phyloP scores from a whole-genome alignment of 2,888 invertebrate species.

The Sialis lutaria region DNA sequence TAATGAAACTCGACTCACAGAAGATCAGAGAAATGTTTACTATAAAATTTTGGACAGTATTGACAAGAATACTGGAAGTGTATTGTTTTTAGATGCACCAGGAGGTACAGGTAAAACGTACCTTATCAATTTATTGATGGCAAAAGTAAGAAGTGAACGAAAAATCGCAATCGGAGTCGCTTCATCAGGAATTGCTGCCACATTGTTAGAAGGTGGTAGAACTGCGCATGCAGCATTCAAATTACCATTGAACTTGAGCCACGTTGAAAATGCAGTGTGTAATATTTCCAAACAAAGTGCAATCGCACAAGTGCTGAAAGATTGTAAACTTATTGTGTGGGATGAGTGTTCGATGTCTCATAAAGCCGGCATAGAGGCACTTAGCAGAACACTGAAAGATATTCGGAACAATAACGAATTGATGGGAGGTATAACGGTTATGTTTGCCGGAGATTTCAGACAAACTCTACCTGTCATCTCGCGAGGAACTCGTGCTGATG shows the following conservation, averaged over 20 bases:
- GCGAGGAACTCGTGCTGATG: conserved; percentile 6
- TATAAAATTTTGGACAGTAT: conserved; percentile 3
- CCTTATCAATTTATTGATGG: conserved; percentile 14
- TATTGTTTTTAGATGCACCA: conserved; percentile 17
- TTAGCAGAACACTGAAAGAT: conserved; percentile 11
- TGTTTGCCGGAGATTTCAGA: conserved; percentile 14
- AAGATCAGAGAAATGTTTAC: conserved; percentile 9
- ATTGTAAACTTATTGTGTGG: conserved; percentile 12
- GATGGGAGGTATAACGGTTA: conserved; percentile 10
- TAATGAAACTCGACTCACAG: conserved; percentile 9
- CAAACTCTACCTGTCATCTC: conserved; percentile 11
- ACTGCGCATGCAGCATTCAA: conserved; percentile 15
- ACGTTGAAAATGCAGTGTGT: conserved; percentile 7
- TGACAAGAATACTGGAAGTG: conserved; percentile 5
- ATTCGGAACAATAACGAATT: conserved; percentile 7
- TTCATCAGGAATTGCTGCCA: conserved; percentile 18
- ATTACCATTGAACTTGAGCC: conserved; percentile 7
- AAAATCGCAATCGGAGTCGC: conserved; percentile 14
- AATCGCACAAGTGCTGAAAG: conserved; percentile 6
- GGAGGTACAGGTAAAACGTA: conserved; percentile 16
- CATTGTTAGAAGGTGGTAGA: conserved; percentile 11
- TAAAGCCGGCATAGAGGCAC: conserved; percentile 12
- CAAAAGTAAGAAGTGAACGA: conserved; percentile 10
- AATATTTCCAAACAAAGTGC: conserved; percentile 8
- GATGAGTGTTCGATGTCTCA: conserved; percentile 15